Conservation (phyloP, 92 coral and sea anemone genomes). For the Pocillopora grandis region DNA sequence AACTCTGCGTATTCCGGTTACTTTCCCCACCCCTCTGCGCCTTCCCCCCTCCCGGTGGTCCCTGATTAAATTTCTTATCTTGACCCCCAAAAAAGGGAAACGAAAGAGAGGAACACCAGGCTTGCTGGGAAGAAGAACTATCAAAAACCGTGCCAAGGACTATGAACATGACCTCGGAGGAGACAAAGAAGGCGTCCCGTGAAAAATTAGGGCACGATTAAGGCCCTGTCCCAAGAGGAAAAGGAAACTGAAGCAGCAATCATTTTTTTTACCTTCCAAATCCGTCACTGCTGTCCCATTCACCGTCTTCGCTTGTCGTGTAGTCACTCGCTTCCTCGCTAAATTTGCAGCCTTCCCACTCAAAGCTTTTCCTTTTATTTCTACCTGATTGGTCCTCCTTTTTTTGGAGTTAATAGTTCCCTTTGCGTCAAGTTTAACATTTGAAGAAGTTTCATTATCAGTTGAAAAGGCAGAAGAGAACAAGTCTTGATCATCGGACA, state of each 20-base stretch:
- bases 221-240: background rate
- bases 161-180: too few relatives aligned
- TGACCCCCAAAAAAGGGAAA: too few relatives aligned
- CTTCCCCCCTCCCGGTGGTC: too few relatives aligned
- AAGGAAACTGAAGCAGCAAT: too few relatives aligned
- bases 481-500: conserved; percentile 12
- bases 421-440: background rate
- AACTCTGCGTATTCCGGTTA: too few relatives aligned
- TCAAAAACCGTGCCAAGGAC: too few relatives aligned
- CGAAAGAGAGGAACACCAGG: too few relatives aligned
- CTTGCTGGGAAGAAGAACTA: too few relatives aligned
- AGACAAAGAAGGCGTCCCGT: too few relatives aligned
- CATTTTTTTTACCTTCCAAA: conserved; percentile 18
- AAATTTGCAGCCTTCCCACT: background rate
- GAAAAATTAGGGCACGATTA: too few relatives aligned
- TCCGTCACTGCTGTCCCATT: background rate
- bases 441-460: background rate
- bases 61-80: too few relatives aligned
- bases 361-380: background rate
- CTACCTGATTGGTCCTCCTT: conserved; percentile 1
- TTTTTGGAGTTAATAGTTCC: background rate
- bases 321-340: background rate
- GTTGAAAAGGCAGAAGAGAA: background rate
- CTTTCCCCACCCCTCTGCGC: too few relatives aligned
- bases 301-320: background rate